Evolutionary conservation across 2,797 vertebrate species (phyloP).

Genomic region (Capromys pilorides): DNA sequence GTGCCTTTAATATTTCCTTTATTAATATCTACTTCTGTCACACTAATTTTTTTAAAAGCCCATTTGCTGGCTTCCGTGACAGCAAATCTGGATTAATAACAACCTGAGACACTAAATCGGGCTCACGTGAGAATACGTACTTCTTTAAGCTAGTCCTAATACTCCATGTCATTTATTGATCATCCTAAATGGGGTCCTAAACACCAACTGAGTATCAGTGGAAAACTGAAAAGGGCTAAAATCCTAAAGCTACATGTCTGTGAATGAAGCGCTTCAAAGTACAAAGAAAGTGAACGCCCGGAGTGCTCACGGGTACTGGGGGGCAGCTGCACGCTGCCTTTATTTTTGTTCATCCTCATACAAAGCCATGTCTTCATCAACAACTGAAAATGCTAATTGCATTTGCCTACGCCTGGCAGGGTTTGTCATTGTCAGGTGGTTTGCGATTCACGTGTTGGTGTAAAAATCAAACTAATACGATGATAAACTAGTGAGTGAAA

Average conservation of each 20-base stretch:
- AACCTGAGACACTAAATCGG: slow-evolving; percentile 16
- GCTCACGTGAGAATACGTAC: not conserved
- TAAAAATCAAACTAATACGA: slow-evolving; percentile 49
- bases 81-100: slow-evolving; percentile 47
- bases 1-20: not conserved
- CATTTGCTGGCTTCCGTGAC: not conserved
- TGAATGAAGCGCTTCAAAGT: not conserved
- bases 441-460: slow-evolving; percentile 11
- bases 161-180: not conserved
- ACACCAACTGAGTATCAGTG: not conserved
- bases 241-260: not conserved
- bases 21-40: not conserved
- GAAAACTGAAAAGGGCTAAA: slow-evolving; percentile 55
- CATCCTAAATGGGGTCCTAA: not conserved
- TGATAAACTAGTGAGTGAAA: not conserved
- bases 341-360: not conserved
- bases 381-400: not conserved
- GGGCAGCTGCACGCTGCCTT: not conserved
- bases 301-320: not conserved
- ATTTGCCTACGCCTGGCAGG: not conserved
- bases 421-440: not conserved
- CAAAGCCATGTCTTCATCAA: not conserved
- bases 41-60: not conserved
- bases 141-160: not conserved
- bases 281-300: not conserved